These are phyloP conservation scores for Brachionus rubens DNA, from an alignment of 1,140 invertebrate species.

Conservation along the genomic window DNA sequence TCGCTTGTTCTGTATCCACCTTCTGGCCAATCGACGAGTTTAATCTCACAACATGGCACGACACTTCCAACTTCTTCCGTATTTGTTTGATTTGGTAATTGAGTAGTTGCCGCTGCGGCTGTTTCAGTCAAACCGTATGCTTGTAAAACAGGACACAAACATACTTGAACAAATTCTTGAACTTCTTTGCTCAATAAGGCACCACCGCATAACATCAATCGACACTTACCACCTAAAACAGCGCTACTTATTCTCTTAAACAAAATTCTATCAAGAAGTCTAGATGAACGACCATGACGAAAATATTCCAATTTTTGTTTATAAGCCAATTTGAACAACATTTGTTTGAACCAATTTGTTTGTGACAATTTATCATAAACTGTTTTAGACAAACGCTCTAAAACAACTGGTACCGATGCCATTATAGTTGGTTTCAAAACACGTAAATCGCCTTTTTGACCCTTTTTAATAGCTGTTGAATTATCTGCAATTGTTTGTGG, in stretches of 20 bases:
- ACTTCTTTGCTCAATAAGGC: slow-evolving; percentile 90
- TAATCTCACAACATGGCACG: slow-evolving; percentile 77
- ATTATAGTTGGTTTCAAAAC: slow-evolving; percentile 86
- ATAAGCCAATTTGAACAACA: slow-evolving; percentile 77
- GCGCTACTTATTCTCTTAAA: slow-evolving; percentile 24
- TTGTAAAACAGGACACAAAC: slow-evolving; percentile 80
- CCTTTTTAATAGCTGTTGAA: slow-evolving; percentile 89
- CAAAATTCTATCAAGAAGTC: slow-evolving; percentile 6
- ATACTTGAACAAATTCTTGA: slow-evolving; percentile 87
- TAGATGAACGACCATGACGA: not conserved
- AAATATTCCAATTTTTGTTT: slow-evolving; percentile 61
- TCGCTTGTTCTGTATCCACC: slow-evolving; percentile 83
- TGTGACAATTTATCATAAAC: slow-evolving; percentile 84
- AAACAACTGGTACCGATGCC: slow-evolving; percentile 88
- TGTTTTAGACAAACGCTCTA: slow-evolving; percentile 90
- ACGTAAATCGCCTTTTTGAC: slow-evolving; percentile 76
- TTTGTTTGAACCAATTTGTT: slow-evolving; percentile 71
- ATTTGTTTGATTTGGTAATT: slow-evolving; percentile 71
- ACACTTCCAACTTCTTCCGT: slow-evolving; percentile 85
- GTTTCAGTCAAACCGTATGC: slow-evolving; percentile 98
- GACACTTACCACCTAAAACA: slow-evolving; percentile 75
- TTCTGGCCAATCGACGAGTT: slow-evolving; percentile 89
- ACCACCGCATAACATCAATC: slow-evolving; percentile 83
- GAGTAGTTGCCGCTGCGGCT: slow-evolving; percentile 82
- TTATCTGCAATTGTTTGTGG: slow-evolving; percentile 88